Base-by-base conservation (phyloP, 2,797 vertebrate species). In the Takifugu ocellatus region DNA sequence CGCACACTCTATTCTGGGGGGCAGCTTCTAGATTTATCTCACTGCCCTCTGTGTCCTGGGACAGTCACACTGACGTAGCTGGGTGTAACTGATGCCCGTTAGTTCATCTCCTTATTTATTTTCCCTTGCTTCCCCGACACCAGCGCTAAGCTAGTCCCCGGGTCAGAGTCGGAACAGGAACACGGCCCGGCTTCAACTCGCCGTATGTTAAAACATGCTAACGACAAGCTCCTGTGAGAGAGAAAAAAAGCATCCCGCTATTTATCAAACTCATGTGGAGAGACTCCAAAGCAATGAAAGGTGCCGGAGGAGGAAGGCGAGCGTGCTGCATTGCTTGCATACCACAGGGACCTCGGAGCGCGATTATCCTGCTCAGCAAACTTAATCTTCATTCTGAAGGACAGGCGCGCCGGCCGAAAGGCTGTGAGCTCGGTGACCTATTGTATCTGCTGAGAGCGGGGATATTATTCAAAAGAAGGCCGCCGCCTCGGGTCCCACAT, bases 21-120 rank as follows among this genome's bases (percentile, higher is more conserved):
- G 63, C 51, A 61, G 82, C 63, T 16, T 81, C 77, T 78, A 71
- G 79, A 88, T 87, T 88, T 89, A 87, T 88, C 85, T 87, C 78
- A 24, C 67, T 81, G 84, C 75, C 81, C 84, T 86, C 77, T 79
- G 79, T 81, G 81, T 86, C 79, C 80, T 50, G 72, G 79, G 72
- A 82, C 21, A 49, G 66, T 79, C 81, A 84, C 84, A 75, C 77
- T 84, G 84, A 82, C 74, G 69, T 74, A 70, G 66, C 31, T 12
- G 53, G 64, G 49, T 81, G 82, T 77, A 85, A 87, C 78, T 68
- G 84, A 88, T 84, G 78, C 76, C 63, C 58, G 53, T 42, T 39
- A 52, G 36, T 67, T 52, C 54, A 44, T 54, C 31, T 42, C 27
- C 39, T 53, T 56, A 39, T 47, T 26, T 36, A 7, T 15, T 25